These are phyloP conservation scores for Phenganax stokvisi DNA, from an alignment of 92 coral and sea anemone species.

Conservation along the genomic window DNA sequence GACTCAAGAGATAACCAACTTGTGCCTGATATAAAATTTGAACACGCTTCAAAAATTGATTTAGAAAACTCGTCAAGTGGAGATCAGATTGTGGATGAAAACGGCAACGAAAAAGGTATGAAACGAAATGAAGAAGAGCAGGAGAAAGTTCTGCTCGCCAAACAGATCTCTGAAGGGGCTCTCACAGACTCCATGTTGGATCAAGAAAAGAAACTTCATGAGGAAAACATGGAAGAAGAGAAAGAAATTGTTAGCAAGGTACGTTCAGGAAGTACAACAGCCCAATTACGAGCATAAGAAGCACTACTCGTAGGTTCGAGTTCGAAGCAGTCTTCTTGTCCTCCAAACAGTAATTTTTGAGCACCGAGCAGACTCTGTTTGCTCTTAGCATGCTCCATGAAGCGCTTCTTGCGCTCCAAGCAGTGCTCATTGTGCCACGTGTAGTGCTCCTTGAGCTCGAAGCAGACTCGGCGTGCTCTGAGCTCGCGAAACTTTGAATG, in stretches of 20 bases:
- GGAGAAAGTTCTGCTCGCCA: conserved; percentile 1
- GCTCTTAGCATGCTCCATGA: too few relatives aligned
- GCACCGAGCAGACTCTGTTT: too few relatives aligned
- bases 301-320: too few relatives aligned
- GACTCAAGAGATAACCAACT: too few relatives aligned
- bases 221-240: conserved; percentile 28
- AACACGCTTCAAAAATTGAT: not conserved
- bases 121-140: not conserved
- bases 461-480: too few relatives aligned
- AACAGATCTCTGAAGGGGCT: conserved; percentile 24
- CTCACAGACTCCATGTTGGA: conserved; percentile 30
- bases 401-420: too few relatives aligned
- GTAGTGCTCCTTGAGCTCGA: too few relatives aligned
- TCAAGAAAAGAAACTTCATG: conserved; percentile 31
- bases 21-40: not conserved
- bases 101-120: not conserved
- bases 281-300: not conserved
- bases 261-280: not conserved
- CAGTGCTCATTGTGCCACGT: too few relatives aligned
- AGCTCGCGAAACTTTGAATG: too few relatives aligned
- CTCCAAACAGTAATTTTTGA: too few relatives aligned
- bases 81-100: not conserved
- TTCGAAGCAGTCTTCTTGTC: too few relatives aligned
- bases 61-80: not conserved
- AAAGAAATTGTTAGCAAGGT: conserved; percentile 28